Base-by-base conservation (phyloP, 2,888 invertebrate species). In the Acanthosepion esculentum region DNA sequence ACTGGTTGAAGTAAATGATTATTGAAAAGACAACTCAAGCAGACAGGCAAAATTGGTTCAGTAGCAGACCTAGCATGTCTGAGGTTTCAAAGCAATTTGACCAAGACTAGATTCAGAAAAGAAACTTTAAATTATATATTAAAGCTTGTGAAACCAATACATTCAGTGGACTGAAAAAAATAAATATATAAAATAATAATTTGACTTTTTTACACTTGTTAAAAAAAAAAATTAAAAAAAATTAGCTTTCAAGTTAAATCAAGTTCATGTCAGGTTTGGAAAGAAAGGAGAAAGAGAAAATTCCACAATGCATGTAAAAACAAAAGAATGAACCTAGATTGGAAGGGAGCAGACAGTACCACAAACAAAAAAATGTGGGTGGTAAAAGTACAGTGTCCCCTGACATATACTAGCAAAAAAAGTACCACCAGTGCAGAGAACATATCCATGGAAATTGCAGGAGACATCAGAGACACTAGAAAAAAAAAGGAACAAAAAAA, bases 51-150 rank as follows among this genome's bases (percentile, higher is more conserved):
- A 29, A 78, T 29, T 18, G 29, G 78, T 78, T 78, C n/a, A n/a
- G 10, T 12, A 3, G n/a, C 18, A 2, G 20, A 33, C 78, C n/a
- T 5, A 15, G n/a, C 78, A n/a, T 33, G 78, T 78, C 78, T 78
- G 78, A 29, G 78, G 78, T 78, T 78, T 78, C n/a, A 78, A 78
- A 78, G 78, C 78, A 33, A 33, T 78, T 78, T 78, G 78, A 78
- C 78, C 78, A 78, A 12, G 78, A 78, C 78, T 78, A 78, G 78
- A 78, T 78, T 78, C 78, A 78, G 78, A 78, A 33, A 78, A 78
- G n/a, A 33, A 78, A 59, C 23, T 59, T 59, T 59, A 55, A 78
- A 78, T 15, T 78, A n/a, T 78, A 78, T 7, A 78, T n/a, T n/a
- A 78, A 78, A 78, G n/a, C 78, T 33, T 78, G n/a, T 78, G 78